Base-by-base conservation (phyloP, 1,140 invertebrate genomes). In the Prorops nasuta region DNA sequence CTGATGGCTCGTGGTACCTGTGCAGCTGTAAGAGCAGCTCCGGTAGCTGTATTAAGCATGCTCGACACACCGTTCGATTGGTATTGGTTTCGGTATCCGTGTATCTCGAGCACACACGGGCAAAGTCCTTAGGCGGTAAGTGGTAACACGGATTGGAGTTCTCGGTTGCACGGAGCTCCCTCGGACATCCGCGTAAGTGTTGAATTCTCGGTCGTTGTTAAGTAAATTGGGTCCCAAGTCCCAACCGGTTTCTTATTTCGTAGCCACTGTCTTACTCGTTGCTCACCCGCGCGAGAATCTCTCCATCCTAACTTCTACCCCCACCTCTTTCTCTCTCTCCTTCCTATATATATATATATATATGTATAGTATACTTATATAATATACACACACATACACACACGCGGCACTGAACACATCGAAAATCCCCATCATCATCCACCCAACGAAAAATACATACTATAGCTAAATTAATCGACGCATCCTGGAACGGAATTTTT, bases 211-310 rank as follows among this genome's bases (percentile, higher is more conserved):
- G 56, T 51, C 70, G 75, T 77, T 77, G 75, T 77, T 77, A 75
- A 76, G 74, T 77, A 77, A 77, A 77, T 77, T 77, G 75, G 73
- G 67, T 68, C 67, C 70, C n/a, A n/a, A n/a, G n/a, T n/a, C n/a
- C 24, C 63, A 76, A 76, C 75, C 74, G 75, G 74, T 77, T 77
- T 76, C 71, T 75, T 70, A 75, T 76, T 75, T 74, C 66, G 69
- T 72, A 64, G 72, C 67, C 74, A 76, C 75, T 71, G 75, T 76
- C 70, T 76, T 76, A 76, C 73, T 75, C 72, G 48, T 43, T 7
- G 15, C 7, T 35, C 41, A 44, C 56, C 40, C 56, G 19, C 28
- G 40, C 54, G n/a, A n/a, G 58, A 59, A 60, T 48, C 58, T 37
- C 17, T 12, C 16, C 1, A 14, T 15, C 16, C 14, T 12, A 8